A percentile compares a stretch with the other conserved stretches of the same genome.
These are phyloP conservation scores for Chionomys nivalis DNA, from an alignment of 2,113 vertebrate genomes.

Conservation along the genomic window DNA sequence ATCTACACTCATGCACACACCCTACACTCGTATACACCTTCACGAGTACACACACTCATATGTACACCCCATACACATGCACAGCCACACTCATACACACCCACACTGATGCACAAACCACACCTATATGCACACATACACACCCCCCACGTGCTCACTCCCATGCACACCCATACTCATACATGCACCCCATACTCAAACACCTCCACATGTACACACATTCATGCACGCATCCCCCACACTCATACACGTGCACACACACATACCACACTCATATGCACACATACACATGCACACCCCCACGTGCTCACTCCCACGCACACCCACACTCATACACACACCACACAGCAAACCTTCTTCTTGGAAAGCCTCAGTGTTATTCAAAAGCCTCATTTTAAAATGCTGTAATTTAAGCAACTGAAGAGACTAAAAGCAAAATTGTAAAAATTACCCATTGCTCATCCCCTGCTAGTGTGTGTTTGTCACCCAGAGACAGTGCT, in stretches of 20 bases:
- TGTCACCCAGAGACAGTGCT: conserved; percentile 37
- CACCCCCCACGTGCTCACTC: too few species aligned
- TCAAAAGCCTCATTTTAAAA: conserved; percentile 26
- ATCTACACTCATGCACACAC: too few species aligned
- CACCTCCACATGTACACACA: too few species aligned
- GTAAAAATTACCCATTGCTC: neutral
- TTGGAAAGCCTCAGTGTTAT: neutral
- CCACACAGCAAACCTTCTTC: neutral
- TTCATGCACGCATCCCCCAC: neutral
- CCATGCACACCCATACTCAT: too few species aligned
- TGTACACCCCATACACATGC: too few species aligned
- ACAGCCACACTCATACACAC: too few species aligned
- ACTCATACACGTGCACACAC: neutral
- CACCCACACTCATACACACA: neutral
- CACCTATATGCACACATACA: too few species aligned
- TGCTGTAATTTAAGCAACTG: neutral
- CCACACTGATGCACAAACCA: too few species aligned
- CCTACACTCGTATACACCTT: too few species aligned
- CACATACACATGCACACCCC: neutral
- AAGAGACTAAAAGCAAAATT: conserved; percentile 46
- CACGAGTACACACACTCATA: too few species aligned
- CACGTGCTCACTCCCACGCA: neutral
- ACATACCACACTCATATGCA: too few species aligned
- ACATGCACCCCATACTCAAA: too few species aligned
- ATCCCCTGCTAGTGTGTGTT: neutral